These are phyloP conservation scores for Meiosimyza decipiens DNA, from an alignment of 2,888 invertebrate genomes.

Conservation along the genomic window DNA sequence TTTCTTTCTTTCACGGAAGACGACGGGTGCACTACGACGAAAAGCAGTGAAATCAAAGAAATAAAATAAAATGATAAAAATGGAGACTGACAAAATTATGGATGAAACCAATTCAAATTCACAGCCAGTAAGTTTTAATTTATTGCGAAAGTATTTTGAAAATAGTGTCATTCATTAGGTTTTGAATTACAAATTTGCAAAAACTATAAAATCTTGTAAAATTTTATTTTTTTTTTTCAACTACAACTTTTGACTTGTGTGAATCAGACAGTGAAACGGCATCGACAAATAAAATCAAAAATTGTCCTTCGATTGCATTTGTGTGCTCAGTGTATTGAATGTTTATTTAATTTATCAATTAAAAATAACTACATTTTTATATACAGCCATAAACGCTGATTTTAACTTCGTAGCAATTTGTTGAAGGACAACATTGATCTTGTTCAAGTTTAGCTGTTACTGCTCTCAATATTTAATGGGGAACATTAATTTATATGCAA, in stretches of 20 bases:
- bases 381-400: too few relatives aligned
- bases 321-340: slow-evolving; percentile 1
- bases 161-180: neutral
- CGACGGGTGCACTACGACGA: neutral
- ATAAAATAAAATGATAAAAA: slow-evolving; percentile 75
- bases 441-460: too few relatives aligned
- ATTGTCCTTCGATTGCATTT: slow-evolving; percentile 22
- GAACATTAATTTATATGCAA: too few relatives aligned
- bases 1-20: too few relatives aligned
- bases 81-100: slow-evolving; percentile 92
- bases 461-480: too few relatives aligned
- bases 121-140: slow-evolving; percentile 69
- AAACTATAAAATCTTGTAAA: neutral
- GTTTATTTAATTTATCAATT: too few relatives aligned
- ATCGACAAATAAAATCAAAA: neutral
- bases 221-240: slow-evolving; percentile 19
- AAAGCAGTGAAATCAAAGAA: slow-evolving; percentile 28
- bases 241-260: slow-evolving; percentile 8
- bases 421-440: too few relatives aligned
- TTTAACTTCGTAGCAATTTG: too few relatives aligned
- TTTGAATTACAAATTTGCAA: neutral
- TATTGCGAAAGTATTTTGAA: neutral
- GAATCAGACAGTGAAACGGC: slow-evolving; percentile 14
- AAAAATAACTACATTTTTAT: too few relatives aligned
- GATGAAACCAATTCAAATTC: slow-evolving; percentile 80